These are phyloP conservation scores for Cherax quadricarinatus DNA, from an alignment of 1,140 invertebrate genomes.

Conservation along the genomic window DNA sequence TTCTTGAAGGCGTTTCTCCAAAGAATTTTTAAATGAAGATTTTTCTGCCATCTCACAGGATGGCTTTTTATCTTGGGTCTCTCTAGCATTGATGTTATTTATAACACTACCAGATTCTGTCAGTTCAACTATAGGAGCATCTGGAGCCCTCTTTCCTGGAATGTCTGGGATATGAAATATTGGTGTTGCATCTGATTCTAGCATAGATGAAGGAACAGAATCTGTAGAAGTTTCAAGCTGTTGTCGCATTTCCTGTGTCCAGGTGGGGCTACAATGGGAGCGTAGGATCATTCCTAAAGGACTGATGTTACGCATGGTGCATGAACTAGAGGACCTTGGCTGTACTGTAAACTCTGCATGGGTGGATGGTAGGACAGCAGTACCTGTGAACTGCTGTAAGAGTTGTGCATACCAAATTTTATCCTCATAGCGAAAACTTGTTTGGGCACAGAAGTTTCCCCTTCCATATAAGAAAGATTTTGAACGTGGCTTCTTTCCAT, in stretches of 20 bases:
- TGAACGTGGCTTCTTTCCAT: slow-evolving; percentile 23
- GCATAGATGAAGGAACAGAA: not conserved
- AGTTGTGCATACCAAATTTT: slow-evolving; percentile 51
- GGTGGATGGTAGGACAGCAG: slow-evolving; percentile 21
- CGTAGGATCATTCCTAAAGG: slow-evolving; percentile 38
- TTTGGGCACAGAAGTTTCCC: slow-evolving; percentile 46
- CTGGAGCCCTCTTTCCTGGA: not conserved
- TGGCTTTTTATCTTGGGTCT: not conserved
- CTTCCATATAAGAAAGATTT: slow-evolving; percentile 51
- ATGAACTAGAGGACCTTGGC: slow-evolving; percentile 9
- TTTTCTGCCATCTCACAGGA: not conserved
- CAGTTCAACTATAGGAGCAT: not conserved
- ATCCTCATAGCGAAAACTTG: slow-evolving; percentile 48
- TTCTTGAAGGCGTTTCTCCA: not conserved
- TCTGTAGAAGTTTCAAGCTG: slow-evolving; percentile 28
- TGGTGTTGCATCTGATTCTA: not conserved
- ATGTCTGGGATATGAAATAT: slow-evolving; percentile 36
- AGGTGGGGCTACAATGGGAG: slow-evolving; percentile 31
- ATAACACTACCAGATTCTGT: not conserved
- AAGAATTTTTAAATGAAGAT: slow-evolving; percentile 21
- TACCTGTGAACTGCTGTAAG: slow-evolving; percentile 36
- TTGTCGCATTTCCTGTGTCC: slow-evolving; percentile 49
- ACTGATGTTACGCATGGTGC: slow-evolving; percentile 23
- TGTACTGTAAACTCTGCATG: slow-evolving; percentile 10
- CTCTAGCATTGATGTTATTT: not conserved